phyloP scores from a whole-genome alignment of 2,888 invertebrate genomes.

The Drosophila mimetica region DNA sequence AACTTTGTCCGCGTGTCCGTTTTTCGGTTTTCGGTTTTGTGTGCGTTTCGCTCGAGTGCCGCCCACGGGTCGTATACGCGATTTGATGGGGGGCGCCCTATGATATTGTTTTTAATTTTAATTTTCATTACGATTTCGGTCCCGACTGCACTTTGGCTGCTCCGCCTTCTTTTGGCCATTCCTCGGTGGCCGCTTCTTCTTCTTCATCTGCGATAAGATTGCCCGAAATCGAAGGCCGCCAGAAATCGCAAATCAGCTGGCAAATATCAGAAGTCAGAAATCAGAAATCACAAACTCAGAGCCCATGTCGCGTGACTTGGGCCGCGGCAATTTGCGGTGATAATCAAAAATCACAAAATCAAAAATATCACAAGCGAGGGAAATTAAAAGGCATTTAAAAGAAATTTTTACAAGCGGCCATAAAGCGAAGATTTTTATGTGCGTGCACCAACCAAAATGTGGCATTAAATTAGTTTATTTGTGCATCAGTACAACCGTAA shows the following conservation, averaged over 20 bases:
- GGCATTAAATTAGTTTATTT: too few species aligned
- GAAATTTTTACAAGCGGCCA: background rate
- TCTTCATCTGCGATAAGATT: conserved; percentile 35
- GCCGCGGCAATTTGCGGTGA: conserved; percentile 5
- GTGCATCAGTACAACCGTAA: too few species aligned
- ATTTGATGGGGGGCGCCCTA: conserved; percentile 45
- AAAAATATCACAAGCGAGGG: background rate
- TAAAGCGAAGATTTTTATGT: background rate
- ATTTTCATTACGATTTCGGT: background rate
- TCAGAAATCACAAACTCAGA: conserved; percentile 38
- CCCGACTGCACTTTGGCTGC: conserved; percentile 34
- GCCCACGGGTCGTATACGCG: conserved; percentile 61
- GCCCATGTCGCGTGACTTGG: conserved; percentile 41
- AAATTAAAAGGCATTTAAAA: conserved; percentile 26
- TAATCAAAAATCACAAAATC: conserved; percentile 17
- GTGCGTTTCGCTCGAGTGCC: conserved; percentile 30
- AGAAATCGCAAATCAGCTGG: conserved; percentile 43
- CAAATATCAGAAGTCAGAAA: conserved; percentile 22
- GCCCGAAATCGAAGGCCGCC: conserved; percentile 23
- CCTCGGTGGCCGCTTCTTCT: conserved; percentile 5
- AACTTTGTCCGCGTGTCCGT: conserved; percentile 31
- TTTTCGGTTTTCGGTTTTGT: background rate
- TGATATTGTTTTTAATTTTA: background rate
- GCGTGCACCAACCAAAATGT: too few species aligned
- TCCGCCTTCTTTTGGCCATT: background rate